Percentiles rank a stretch among this genome's conserved stretches.
These are phyloP conservation scores for Calosoma granatense DNA, from an alignment of 1,140 invertebrate genomes.

Conservation along the genomic window DNA sequence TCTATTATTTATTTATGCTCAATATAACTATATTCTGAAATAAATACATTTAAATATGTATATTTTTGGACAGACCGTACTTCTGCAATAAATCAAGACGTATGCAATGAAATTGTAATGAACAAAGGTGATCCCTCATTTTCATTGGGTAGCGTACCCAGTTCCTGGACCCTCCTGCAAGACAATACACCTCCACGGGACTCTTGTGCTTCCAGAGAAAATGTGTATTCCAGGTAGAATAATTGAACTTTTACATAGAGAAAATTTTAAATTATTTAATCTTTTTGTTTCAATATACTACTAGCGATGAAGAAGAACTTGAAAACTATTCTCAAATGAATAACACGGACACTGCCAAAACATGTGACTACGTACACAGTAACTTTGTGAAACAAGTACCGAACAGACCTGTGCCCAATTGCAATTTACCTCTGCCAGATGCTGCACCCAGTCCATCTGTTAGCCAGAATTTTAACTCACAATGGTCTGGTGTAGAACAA, in stretches of 20 bases:
- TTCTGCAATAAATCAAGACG: constrained; percentile 22
- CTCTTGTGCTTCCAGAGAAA: background rate
- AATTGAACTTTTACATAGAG: too few species aligned
- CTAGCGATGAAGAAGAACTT: constrained; percentile 24
- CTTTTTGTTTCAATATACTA: constrained; percentile 14
- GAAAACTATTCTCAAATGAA: constrained; percentile 6
- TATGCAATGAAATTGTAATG: constrained; percentile 12
- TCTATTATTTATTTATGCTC: background rate
- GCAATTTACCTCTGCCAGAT: background rate
- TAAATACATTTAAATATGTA: background rate
- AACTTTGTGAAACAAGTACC: constrained; percentile 1
- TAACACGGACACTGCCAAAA: background rate
- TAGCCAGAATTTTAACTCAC: background rate
- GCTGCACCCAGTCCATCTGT: background rate
- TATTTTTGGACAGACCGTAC: constrained; percentile 13
- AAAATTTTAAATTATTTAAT: background rate
- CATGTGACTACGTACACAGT: background rate
- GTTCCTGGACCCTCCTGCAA: constrained; percentile 9
- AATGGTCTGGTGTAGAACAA: background rate
- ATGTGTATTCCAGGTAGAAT: constrained; percentile 21
- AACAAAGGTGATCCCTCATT: constrained; percentile 13
- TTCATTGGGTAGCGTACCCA: background rate
- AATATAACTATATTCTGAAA: too few species aligned
- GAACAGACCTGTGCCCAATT: background rate
- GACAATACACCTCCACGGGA: constrained; percentile 18